These are phyloP conservation scores for Philopotamus ludificatus DNA, from an alignment of 1,140 invertebrate genomes.

Conservation along the genomic window DNA sequence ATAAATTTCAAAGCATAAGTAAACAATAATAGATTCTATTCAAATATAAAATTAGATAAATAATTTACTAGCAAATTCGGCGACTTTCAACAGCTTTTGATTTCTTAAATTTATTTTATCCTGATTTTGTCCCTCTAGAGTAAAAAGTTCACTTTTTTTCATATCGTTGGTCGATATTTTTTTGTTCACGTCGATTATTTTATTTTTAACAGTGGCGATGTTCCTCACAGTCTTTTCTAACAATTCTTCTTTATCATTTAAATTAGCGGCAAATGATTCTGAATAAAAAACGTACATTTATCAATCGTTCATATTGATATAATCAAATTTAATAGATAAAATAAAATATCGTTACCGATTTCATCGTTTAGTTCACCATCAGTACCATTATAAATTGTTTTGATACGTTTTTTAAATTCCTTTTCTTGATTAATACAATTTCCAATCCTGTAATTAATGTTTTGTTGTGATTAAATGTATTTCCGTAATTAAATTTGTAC, in stretches of 20 bases:
- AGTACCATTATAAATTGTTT: slow-evolving; percentile 61
- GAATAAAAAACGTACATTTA: slow-evolving; percentile 7
- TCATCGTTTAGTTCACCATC: slow-evolving; percentile 62
- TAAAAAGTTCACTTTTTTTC: slow-evolving; percentile 49
- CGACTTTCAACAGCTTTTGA: slow-evolving; percentile 47
- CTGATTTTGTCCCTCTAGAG: slow-evolving; percentile 53
- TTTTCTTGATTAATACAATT: slow-evolving; percentile 52
- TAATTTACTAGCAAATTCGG: slow-evolving; percentile 50
- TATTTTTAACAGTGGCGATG: slow-evolving; percentile 48
- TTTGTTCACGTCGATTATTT: slow-evolving; percentile 51
- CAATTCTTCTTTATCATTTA: slow-evolving; percentile 51
- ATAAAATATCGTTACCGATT: slow-evolving; percentile 51
- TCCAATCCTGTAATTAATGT: slow-evolving; percentile 47
- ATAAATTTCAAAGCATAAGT: no score
- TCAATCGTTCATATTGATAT: slow-evolving; percentile 16
- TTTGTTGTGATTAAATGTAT: no score
- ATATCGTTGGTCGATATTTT: slow-evolving; percentile 51
- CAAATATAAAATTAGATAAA: no score
- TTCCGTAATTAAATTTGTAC: not conserved
- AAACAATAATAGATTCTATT: no score
- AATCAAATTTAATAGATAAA: slow-evolving; percentile 2
- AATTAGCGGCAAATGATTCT: slow-evolving; percentile 44
- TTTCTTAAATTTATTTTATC: slow-evolving; percentile 51
- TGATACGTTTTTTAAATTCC: slow-evolving; percentile 58
- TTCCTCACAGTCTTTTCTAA: slow-evolving; percentile 50